Base-by-base conservation (phyloP, 2,113 vertebrate genomes). In the Osmerus mordax region DNA sequence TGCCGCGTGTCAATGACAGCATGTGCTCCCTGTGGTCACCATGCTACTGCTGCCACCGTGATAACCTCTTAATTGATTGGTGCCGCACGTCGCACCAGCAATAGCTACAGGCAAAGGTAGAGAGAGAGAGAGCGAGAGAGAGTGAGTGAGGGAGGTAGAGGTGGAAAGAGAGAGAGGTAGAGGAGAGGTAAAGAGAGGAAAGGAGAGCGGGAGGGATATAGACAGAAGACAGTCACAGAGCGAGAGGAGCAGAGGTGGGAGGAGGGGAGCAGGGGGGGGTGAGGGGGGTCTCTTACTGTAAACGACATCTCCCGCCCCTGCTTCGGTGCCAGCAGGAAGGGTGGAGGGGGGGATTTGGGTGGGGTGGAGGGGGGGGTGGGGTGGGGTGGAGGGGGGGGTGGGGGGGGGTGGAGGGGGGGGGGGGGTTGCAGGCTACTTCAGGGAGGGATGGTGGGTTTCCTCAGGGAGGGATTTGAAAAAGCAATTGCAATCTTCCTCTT, bases 141-240 rank as follows among this genome's bases (percentile, higher is more conserved):
- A 21, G 41, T 54, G 36, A 70, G 60, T 23, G n/a, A 25, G 60
- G 21, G 62, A 61, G 36, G 47, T 18, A 29, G 41, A n/a, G 41
- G 61, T 15, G 53, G 65, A 64, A 71, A 68, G 21, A 23, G 51
- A 47, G 51, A 72, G 28, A 73, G 68, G 67, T 36, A 53, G 36
- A 29, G 54, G 60, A 23, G 21, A 23, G 19, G 28, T 53, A 65
- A 41, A 54, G 52, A 56, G 59, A 55, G 53, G 52, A 15, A 36
- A 51, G 36, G 66, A 13, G n/a, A 3, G 68, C 32, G 65, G 52
- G 72, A 19, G 18, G 16, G 36, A 58, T 32, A 32, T 32, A 32
- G 29, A 32, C 29, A 32, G 29, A 32, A 32, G 29, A 3, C 29
- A 32, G 29, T 32, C 29, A 32, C 29, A 32, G 29, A 32, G 29